Conservation (phyloP, 2,113 vertebrate genomes). For the Narcine bancroftii region DNA sequence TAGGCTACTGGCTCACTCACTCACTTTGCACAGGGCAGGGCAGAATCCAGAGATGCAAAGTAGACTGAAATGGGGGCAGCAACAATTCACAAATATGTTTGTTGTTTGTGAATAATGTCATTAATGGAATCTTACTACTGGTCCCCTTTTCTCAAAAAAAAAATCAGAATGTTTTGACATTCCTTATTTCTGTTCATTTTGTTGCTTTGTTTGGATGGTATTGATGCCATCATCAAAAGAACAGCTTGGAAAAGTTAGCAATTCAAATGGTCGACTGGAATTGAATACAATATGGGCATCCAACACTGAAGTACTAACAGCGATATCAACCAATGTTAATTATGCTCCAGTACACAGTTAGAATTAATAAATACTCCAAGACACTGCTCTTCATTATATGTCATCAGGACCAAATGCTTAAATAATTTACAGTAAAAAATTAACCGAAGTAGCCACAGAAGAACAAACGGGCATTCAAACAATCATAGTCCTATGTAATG, state of each 20-base stretch:
- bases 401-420: neutral
- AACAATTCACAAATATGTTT: conserved; percentile 16
- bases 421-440: conserved; percentile 25
- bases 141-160: neutral
- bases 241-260: neutral
- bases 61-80: neutral
- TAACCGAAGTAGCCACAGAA: conserved; percentile 1
- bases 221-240: neutral
- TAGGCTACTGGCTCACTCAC: neutral
- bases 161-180: neutral
- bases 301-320: neutral
- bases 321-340: conserved; percentile 27
- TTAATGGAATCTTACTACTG: neutral
- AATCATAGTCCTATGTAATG: conserved; percentile 7
- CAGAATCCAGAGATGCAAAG: neutral
- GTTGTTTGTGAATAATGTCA: neutral
- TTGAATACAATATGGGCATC: neutral
- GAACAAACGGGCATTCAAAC: neutral
- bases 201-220: neutral
- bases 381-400: neutral
- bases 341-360: neutral
- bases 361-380: conserved; percentile 18
- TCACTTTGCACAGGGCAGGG: conserved; percentile 6
- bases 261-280: neutral
- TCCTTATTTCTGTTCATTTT: neutral